A percentile compares a stretch with the other conserved stretches of the same genome.
Conservation (phyloP, 2,888 invertebrate genomes). For the Alcis repandata region DNA sequence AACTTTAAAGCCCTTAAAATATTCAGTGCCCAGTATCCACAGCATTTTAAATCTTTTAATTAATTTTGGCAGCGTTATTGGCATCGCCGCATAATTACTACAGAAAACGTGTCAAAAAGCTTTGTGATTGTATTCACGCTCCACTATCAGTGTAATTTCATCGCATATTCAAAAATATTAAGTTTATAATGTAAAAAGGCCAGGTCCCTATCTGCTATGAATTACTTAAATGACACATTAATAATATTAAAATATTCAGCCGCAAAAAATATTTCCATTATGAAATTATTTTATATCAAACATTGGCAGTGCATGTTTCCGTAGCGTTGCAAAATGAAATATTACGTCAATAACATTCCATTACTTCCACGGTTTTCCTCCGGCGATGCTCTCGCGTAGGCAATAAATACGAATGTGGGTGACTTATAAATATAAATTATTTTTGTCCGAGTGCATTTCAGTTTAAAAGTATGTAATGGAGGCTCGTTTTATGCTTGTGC, state of each 20-base stretch:
- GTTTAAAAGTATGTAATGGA: constrained; percentile 30
- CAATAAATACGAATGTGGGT: constrained; percentile 47
- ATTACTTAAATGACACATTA: constrained; percentile 55
- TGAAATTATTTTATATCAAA: constrained; percentile 49
- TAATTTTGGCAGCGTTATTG: constrained; percentile 10
- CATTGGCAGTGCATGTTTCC: constrained; percentile 33
- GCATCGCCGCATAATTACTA: constrained; percentile 11
- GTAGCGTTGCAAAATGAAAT: constrained; percentile 43
- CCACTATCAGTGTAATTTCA: constrained; percentile 66
- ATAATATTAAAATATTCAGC: constrained; percentile 45
- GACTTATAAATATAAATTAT: constrained; percentile 43
- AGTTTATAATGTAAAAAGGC: constrained; percentile 61
- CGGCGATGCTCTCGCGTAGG: constrained; percentile 40
- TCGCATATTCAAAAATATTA: constrained; percentile 65
- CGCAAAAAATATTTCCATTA: constrained; percentile 39
- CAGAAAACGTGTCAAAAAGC: constrained; percentile 17
- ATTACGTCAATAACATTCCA: constrained; percentile 52
- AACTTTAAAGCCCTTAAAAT: neutral
- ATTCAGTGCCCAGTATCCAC: neutral
- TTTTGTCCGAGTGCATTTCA: constrained; percentile 27
- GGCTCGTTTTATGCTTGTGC: constrained; percentile 33
- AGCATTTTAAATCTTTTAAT: constrained; percentile 10
- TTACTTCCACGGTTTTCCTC: constrained; percentile 44
- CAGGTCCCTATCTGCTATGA: constrained; percentile 52
- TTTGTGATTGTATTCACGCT: constrained; percentile 15